Conservation (phyloP, 2,888 invertebrate genomes). For the Ctenicera cuprea region DNA sequence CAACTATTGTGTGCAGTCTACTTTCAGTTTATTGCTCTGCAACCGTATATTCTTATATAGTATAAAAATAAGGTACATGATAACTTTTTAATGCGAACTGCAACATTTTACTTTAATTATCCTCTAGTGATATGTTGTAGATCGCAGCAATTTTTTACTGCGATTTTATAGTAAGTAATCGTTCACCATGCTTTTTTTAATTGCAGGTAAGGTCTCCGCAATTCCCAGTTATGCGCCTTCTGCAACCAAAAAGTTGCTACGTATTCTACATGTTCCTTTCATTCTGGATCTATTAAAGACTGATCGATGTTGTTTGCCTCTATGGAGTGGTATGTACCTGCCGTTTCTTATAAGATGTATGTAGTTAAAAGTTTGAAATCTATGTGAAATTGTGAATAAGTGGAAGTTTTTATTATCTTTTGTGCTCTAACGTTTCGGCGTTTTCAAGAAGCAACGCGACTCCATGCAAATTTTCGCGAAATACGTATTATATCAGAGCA, state of each 20-base stretch:
- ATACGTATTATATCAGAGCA: conserved; percentile 65
- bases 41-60: conserved; percentile 1
- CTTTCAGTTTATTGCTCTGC: conserved; percentile 36
- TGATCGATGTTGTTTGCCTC: conserved; percentile 54
- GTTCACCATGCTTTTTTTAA: conserved; percentile 47
- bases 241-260: conserved; percentile 25
- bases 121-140: conserved; percentile 49
- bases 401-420: no score
- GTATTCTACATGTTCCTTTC: conserved; percentile 9
- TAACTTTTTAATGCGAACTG: conserved; percentile 21
- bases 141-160: conserved; percentile 42
- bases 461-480: conserved; percentile 65
- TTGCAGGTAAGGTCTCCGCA: conserved; percentile 55
- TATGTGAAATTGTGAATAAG: no score
- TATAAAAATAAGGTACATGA: conserved; percentile 18
- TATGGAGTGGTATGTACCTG: conserved; percentile 44
- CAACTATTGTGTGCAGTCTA: conserved; percentile 37
- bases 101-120: conserved; percentile 48
- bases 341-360: no score
- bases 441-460: conserved; percentile 8
- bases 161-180: conserved; percentile 24
- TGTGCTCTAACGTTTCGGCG: neutral
- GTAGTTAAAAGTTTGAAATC: no score
- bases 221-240: conserved; percentile 47
- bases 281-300: conserved; percentile 46